Base-by-base conservation (phyloP, 37 sponge, comb jelly and placozoan genomes). In the Hormiphora californensis region DNA sequence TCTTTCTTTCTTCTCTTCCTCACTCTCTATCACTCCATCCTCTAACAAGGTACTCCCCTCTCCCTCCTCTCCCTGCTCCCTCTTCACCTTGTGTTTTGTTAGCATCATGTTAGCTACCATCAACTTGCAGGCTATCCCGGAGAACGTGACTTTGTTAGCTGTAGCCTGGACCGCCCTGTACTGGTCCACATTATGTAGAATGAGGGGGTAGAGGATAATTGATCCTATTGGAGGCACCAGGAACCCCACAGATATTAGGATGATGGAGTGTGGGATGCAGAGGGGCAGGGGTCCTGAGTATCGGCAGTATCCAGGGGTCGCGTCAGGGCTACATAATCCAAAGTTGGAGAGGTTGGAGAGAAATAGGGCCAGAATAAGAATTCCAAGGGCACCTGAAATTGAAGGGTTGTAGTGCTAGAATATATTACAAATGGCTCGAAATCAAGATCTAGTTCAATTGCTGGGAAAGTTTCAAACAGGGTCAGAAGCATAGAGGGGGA, bases 231-330 rank as follows among this genome's bases (percentile, higher is more conserved):
- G 41, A 40, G 81, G 81, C 12, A 73, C 4, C 3, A 40, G 46
- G 81, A 73, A 73, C 11, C 81, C 81, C 30, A 73, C 27, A 30
- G 38, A 15, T 25, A 73, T 73, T 43, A 28, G 43, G 46, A 73
- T 43, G 46, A 28, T 28, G 81, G 40, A 73, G 81, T 43, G 43
- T 11, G 46, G 12, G 44, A 46, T 41, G 25, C 81, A 73, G 44
- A 41, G 46, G 27, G 46, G 8, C 19, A 43, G 46, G 1, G 41
- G n/a, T 11, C 25, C 23, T 0, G 30, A 4, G 81, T 73, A 73
- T 12, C 81, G 41, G 46, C 81, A 73, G 2, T 33, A 43, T 25
- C 44, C 81, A 23, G 40, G 35, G 44, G 3, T 40, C 22, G 43
- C 46, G 27, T 43, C 43, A 30, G 40, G 43, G 43, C 81, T 41